Percentiles rank a stretch among this genome's conserved stretches.
Evolutionary conservation across 2,113 vertebrate species (phyloP).

Genomic region (Philantomba maxwellii): DNA sequence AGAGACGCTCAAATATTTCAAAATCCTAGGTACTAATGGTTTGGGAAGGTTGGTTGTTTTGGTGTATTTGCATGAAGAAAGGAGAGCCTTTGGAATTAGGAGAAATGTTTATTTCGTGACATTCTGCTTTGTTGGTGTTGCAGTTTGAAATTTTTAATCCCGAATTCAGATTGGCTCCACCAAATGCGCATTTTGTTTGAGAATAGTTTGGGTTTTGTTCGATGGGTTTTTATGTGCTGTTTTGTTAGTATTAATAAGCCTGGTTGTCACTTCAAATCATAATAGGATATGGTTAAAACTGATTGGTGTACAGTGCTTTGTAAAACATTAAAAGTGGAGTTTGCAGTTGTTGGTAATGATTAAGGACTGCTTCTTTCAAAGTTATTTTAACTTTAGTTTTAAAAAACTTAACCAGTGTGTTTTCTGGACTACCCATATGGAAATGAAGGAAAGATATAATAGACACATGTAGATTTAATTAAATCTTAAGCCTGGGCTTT

Average conservation of each 20-base stretch:
- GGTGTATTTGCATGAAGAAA: background rate
- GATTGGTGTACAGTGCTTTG: background rate
- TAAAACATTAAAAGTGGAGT: background rate
- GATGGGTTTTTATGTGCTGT: background rate
- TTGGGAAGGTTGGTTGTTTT: background rate
- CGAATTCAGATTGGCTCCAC: background rate
- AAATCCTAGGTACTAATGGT: background rate
- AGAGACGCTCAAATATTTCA: background rate
- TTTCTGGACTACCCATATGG: background rate
- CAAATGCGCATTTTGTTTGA: background rate
- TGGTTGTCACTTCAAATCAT: background rate
- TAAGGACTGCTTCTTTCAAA: background rate
- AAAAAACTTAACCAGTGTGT: background rate
- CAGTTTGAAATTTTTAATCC: background rate
- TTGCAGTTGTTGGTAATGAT: background rate
- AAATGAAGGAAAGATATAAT: background rate
- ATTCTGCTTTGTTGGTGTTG: background rate
- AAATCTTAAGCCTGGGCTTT: background rate
- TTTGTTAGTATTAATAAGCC: background rate
- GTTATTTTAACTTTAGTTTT: background rate
- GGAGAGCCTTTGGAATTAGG: background rate
- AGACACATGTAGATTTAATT: background rate
- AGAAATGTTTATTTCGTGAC: background rate
- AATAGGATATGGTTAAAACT: background rate
- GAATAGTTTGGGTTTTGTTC: background rate